Evolutionary conservation across 1,140 invertebrate species (phyloP).

Genomic region (Cecropterus lyciades): DNA sequence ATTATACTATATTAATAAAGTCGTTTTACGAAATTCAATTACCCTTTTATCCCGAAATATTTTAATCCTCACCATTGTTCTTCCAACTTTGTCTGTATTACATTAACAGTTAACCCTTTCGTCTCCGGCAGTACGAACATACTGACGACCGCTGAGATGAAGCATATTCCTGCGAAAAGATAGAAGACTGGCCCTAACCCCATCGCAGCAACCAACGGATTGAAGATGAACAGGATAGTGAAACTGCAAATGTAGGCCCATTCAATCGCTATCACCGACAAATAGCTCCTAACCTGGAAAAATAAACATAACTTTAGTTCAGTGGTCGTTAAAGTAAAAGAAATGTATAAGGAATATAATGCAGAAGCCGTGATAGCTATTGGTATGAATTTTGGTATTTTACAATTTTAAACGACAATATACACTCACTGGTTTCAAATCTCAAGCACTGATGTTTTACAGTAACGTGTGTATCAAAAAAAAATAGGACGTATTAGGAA

Average conservation of each 20-base stretch:
- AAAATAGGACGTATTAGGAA: too few species aligned
- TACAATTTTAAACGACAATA: too few species aligned
- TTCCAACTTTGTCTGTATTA: slow-evolving; percentile 77
- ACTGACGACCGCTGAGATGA: slow-evolving; percentile 80
- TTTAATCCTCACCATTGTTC: slow-evolving; percentile 10
- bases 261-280: slow-evolving; percentile 57
- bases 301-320: not conserved
- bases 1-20: too few species aligned
- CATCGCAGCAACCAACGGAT: slow-evolving; percentile 56
- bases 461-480: too few species aligned
- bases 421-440: too few species aligned
- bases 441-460: too few species aligned
- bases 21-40: not conserved
- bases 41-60: not conserved
- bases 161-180: slow-evolving; percentile 77
- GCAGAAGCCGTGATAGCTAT: too few species aligned
- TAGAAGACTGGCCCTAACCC: slow-evolving; percentile 81
- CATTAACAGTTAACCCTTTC: slow-evolving; percentile 86
- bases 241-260: slow-evolving; percentile 67
- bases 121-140: slow-evolving; percentile 87
- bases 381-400: too few species aligned
- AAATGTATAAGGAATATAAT: too few species aligned
- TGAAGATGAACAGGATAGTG: slow-evolving; percentile 64
- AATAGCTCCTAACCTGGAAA: slow-evolving; percentile 61
- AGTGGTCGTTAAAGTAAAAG: too few species aligned